Percentiles rank a stretch among this genome's conserved stretches.
Evolutionary conservation across 2,888 invertebrate genomes (phyloP).

Genomic region (Mimas tiliae): DNA sequence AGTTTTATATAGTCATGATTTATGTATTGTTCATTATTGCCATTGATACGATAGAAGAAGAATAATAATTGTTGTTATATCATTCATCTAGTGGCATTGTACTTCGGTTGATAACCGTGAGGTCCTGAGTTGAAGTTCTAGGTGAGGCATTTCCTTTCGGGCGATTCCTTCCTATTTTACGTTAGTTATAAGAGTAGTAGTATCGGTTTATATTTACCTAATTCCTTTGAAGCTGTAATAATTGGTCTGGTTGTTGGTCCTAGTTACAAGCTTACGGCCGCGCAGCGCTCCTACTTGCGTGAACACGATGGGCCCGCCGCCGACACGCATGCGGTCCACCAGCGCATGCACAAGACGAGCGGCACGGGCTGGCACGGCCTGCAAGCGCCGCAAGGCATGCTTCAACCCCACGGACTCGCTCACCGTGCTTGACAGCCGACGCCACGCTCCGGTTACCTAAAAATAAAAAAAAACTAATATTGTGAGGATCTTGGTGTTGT

Average conservation of each 20-base stretch:
- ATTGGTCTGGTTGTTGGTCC: slow-evolving; percentile 68
- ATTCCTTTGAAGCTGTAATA: slow-evolving; percentile 82
- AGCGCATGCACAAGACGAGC: slow-evolving; percentile 78
- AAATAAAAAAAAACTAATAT: no score
- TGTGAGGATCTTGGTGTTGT: no score
- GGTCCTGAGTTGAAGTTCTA: no score
- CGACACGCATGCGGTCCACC: slow-evolving; percentile 81
- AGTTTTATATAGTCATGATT: slow-evolving; percentile 23
- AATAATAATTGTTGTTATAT: no score
- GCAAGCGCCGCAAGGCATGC: slow-evolving; percentile 74
- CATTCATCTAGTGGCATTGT: no score
- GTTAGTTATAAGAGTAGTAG: no score
- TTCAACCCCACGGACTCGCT: slow-evolving; percentile 80
- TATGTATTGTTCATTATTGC: background rate
- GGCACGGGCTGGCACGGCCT: slow-evolving; percentile 77
- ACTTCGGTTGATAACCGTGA: no score
- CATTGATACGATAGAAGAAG: no score
- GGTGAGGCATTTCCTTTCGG: no score
- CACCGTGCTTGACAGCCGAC: slow-evolving; percentile 75
- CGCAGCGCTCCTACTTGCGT: slow-evolving; percentile 71
- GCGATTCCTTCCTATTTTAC: no score
- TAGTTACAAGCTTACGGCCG: slow-evolving; percentile 71
- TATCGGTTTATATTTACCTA: slow-evolving; percentile 54
- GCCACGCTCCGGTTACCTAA: slow-evolving; percentile 80
- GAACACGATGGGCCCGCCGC: slow-evolving; percentile 74